Conservation (phyloP, 2,888 invertebrate genomes). For the Sussaba pulchella region DNA sequence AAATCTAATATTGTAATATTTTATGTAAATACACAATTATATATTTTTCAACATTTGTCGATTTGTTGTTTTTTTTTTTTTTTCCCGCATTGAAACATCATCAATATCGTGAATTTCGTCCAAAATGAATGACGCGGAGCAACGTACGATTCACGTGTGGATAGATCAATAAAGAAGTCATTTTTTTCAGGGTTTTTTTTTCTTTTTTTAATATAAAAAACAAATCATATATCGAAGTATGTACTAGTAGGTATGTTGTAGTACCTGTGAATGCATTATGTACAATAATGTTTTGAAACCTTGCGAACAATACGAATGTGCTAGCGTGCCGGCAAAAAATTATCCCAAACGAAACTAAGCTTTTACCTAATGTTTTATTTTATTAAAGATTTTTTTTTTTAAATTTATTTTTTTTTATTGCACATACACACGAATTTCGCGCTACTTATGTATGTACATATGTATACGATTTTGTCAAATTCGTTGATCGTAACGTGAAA, state of each 20-base stretch:
- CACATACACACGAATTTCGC: conserved; percentile 71
- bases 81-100: background rate
- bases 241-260: conserved; percentile 69
- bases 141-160: too few species aligned
- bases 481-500: conserved; percentile 44
- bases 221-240: conserved; percentile 78
- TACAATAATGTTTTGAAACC: conserved; percentile 83
- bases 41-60: conserved; percentile 53
- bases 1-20: conserved; percentile 70
- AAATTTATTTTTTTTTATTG: conserved; percentile 68
- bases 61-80: background rate
- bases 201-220: conserved; percentile 74
- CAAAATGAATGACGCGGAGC: too few species aligned
- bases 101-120: too few species aligned
- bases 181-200: conserved; percentile 44
- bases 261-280: conserved; percentile 74
- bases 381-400: conserved; percentile 24
- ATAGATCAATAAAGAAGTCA: conserved; percentile 43
- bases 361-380: conserved; percentile 51
- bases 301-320: conserved; percentile 66
- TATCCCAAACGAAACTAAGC: conserved; percentile 57
- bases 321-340: conserved; percentile 59
- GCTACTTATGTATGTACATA: conserved; percentile 65
- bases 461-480: conserved; percentile 51
- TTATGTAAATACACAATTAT: conserved; percentile 68